Evolutionary conservation across 1,140 invertebrate genomes (phyloP).

Genomic region (Panulirus ornatus): DNA sequence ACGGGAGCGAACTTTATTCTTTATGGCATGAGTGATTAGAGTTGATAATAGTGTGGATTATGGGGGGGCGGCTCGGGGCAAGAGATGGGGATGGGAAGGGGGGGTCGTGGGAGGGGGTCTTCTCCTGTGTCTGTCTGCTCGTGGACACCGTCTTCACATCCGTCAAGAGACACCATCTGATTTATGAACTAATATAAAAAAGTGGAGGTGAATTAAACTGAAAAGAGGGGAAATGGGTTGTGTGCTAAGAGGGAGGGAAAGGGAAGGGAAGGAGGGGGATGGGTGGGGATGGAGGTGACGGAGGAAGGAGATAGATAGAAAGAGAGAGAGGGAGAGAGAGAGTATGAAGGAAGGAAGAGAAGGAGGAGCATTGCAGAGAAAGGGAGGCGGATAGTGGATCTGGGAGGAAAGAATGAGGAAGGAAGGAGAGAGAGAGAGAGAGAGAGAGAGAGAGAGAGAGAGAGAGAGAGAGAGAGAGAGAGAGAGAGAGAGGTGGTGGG

Average conservation of each 20-base stretch:
- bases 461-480: slow-evolving; percentile 19
- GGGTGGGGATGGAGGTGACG: not conserved
- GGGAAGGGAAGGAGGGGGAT: not conserved
- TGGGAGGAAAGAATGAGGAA: not conserved
- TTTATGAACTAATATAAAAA: slow-evolving; percentile 67
- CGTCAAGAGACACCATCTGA: slow-evolving; percentile 62
- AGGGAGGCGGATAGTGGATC: not conserved
- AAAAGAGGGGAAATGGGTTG: not conserved
- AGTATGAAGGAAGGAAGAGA: not conserved
- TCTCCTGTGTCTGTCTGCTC: slow-evolving; percentile 13
- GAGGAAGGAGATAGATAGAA: not conserved
- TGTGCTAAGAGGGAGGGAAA: not conserved
- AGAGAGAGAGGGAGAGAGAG: not conserved
- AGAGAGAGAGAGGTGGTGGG: not conserved
- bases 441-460: slow-evolving; percentile 24
- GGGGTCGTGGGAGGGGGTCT: not conserved
- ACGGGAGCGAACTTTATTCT: not conserved
- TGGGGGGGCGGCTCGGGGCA: not conserved
- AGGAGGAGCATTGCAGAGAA: not conserved
- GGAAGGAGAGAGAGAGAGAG: slow-evolving; percentile 2
- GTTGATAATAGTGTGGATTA: slow-evolving; percentile 33
- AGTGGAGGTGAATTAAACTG: not conserved
- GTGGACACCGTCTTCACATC: slow-evolving; percentile 46
- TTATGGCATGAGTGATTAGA: slow-evolving; percentile 20
- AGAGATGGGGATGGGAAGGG: not conserved